Base-by-base conservation (phyloP, 1,140 invertebrate genomes). In the Schlechtendalia chinensis region DNA sequence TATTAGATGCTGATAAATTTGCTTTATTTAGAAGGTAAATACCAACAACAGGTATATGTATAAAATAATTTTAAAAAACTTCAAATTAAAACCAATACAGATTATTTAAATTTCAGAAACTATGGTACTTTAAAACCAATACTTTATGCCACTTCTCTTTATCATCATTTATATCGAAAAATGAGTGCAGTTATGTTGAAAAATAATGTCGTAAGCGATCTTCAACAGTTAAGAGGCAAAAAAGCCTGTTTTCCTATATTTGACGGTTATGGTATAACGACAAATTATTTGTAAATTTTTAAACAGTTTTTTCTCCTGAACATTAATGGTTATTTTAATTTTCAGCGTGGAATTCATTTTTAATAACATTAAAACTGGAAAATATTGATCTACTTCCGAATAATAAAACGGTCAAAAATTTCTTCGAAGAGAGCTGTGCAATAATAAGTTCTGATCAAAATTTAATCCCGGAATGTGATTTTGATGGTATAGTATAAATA, bases 341-440 rank as follows among this genome's bases (percentile, higher is more conserved):
- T 81, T 87, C 88, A 75, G 90, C 90, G 0, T 86, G 89, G 84
- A 87, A 90, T 69, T 88, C 89, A 29, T 87, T 92, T 12, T 83
- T 86, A 87, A 59, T 84, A 86, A 47, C 83, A 86, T 80, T 85
- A n/a, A 81, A 81, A 61, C n/a, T 67, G 27, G 58, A 63, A 39
- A 65, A 79, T 14, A 47, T 74, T 53, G 71, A 56, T 1, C 17
- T 24, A n/a, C 77, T 29, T 56, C 72, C 72, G 5, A 65, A 77
- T 56, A 75, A 81, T 74, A 2, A 77, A 32, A 75, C 81, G 1
- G 39, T 81, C n/a, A 67, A 77, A 65, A 58, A 74, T 5, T 81
- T 74, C 14, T 81, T 81, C 47, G 27, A 50, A 12, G 32, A 67
- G 1, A 77, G 71, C 11, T 81, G 81, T 72, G 81, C 81, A 16